phyloP scores from a whole-genome alignment of 2,113 vertebrate species.

The Numida meleagris region DNA sequence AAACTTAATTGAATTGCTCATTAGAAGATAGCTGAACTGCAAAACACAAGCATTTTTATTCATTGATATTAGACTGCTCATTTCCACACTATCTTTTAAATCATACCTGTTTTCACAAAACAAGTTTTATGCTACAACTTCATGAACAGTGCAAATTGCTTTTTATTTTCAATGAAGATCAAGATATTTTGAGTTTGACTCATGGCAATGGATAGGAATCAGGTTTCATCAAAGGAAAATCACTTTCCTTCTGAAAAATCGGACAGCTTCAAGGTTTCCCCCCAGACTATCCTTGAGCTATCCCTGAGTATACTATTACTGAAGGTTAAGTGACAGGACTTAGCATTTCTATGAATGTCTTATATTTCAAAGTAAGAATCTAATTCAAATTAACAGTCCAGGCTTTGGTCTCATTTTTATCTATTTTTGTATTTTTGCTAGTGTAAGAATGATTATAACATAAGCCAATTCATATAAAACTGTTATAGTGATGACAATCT shows the following conservation, averaged over 20 bases:
- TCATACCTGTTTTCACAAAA: slow-evolving; percentile 15
- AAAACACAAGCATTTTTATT: slow-evolving; percentile 34
- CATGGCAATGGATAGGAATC: neutral
- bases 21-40: slow-evolving; percentile 47
- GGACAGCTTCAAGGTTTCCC: neutral
- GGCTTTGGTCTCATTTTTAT: neutral
- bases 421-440: neutral
- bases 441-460: neutral
- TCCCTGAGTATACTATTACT: neutral
- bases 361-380: neutral
- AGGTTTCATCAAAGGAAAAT: neutral
- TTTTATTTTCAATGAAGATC: neutral
- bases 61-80: slow-evolving; percentile 6
- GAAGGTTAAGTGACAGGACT: neutral
- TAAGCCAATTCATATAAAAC: neutral
- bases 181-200: neutral
- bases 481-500: neutral
- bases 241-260: neutral
- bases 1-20: slow-evolving; percentile 64
- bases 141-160: neutral
- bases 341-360: neutral
- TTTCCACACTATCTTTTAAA: slow-evolving; percentile 38
- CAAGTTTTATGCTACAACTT: neutral
- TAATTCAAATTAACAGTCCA: neutral
- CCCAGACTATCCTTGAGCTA: neutral